Conservation (phyloP, 2,113 vertebrate species). For the Anhinga rufa region DNA sequence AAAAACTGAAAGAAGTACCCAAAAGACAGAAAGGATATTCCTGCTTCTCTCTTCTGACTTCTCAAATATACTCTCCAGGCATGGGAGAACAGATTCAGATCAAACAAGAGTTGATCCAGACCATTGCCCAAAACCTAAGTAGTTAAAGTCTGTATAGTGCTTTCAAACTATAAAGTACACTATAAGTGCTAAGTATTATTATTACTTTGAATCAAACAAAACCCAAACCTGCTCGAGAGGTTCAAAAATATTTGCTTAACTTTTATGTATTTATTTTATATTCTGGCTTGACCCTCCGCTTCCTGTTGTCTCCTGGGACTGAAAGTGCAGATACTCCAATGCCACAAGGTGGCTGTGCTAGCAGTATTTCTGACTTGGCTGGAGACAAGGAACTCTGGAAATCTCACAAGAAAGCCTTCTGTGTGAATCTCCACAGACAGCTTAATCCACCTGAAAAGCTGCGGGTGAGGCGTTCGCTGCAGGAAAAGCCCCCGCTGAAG, state of each 20-base stretch:
- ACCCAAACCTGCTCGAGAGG: conserved; percentile 19
- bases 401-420: conserved; percentile 6
- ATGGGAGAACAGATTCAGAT: background rate
- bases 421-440: background rate
- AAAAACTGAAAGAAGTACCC: background rate
- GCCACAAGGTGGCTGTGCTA: conserved; percentile 60
- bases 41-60: background rate
- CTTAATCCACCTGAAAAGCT: conserved; percentile 3
- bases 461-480: rapidly evolving
- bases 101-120: background rate
- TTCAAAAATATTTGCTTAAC: conserved; percentile 65
- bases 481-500: background rate
- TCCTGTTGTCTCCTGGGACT: conserved; percentile 34
- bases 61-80: background rate
- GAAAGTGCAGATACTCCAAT: conserved; percentile 33
- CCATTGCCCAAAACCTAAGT: background rate
- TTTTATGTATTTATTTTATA: conserved; percentile 59
- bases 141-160: conserved; percentile 16
- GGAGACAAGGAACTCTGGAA: background rate
- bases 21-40: background rate
- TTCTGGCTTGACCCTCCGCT: conserved; percentile 30
- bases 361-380: conserved; percentile 45
- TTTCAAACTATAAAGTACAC: conserved; percentile 40
- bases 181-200: conserved; percentile 53
- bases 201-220: conserved; percentile 59